Base-by-base conservation (phyloP, 2,888 invertebrate species). In the Byasa hedistus region DNA sequence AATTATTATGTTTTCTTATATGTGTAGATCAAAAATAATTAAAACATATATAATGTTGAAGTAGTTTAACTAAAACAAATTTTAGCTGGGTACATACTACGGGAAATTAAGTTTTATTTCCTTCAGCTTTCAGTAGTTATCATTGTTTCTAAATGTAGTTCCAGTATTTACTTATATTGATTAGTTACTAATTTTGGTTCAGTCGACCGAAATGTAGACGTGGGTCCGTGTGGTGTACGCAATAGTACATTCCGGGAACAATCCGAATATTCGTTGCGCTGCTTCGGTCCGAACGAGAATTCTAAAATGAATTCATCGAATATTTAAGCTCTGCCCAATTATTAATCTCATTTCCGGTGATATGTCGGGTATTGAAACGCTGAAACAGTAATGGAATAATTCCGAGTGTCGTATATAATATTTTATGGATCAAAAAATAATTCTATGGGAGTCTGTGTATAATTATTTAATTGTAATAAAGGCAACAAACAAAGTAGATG, bases 161-260 rank as follows among this genome's bases (percentile, higher is more conserved):
- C 15, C 23, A 23, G 36, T 60, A 32, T 61, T 52, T 21, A 58
- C 12, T 55, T 39, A 27, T 56, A 61, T 58, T 63, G 54, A 59
- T 58, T 63, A 17, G n/a, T 2, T 36, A 68, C 62, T 65, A 68
- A 68, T 62, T 65, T 65, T 55, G 65, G 68, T 62, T 48, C 21
- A 32, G 55, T 51, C 32, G 54, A 36, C 39, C 55, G 51, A 44
- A 59, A 52, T 21, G 44, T 52, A 21, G 32, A 44, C 60, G 60
- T 61, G 58, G 24, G n/a, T 44, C 8, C 23, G 67, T 48, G 54
- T 22, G 19, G 52, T 55, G 27, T 64, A 56, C 54, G 56, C 60
- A 61, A 64, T 57, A 54, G 52, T 58, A 58, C 23, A 59, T 65
- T 62, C 62, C 65, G 54, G 51, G 21, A 56, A 64, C 54, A 39